A percentile compares a stretch with the other conserved stretches of the same genome.
phyloP scores from a whole-genome alignment of 2,113 vertebrate species.

The Rutilus rutilus region DNA sequence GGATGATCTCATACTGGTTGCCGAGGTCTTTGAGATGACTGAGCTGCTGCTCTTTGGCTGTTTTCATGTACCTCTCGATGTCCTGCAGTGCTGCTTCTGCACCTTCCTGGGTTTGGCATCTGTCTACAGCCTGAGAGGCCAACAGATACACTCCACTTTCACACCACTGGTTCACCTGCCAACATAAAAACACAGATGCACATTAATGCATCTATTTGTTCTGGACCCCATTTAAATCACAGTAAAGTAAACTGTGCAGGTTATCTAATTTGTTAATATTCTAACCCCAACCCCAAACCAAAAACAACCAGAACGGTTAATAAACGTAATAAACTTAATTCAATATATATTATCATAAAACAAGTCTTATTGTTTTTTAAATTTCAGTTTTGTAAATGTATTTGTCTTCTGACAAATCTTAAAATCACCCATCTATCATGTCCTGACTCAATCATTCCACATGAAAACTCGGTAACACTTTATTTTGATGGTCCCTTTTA shows the following conservation, averaged over 20 bases:
- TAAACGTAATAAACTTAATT: no score
- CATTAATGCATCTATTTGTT: neutral
- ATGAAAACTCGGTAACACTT: neutral
- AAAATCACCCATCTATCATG: neutral
- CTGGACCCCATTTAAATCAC: neutral
- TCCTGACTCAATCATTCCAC: neutral
- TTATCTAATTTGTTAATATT: neutral
- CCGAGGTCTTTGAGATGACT: slow-evolving; percentile 85
- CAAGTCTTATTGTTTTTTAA: neutral
- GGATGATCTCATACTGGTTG: slow-evolving; percentile 87
- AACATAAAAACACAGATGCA: slow-evolving; percentile 25
- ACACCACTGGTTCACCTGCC: slow-evolving; percentile 91
- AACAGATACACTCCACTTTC: slow-evolving; percentile 93
- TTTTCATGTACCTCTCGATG: slow-evolving; percentile 85
- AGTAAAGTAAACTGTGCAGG: no score
- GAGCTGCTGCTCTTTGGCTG: slow-evolving; percentile 82
- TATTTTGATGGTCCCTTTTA: no score
- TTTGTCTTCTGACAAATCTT: neutral
- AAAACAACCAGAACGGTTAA: no score
- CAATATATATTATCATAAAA: no score
- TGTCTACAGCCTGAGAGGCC: slow-evolving; percentile 94
- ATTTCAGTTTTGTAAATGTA: neutral
- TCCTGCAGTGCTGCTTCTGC: slow-evolving; percentile 88
- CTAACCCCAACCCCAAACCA: neutral
- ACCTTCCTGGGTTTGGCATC: slow-evolving; percentile 95